phyloP scores from a whole-genome alignment of 1,140 invertebrate genomes.

The Neodiprion lecontei region DNA sequence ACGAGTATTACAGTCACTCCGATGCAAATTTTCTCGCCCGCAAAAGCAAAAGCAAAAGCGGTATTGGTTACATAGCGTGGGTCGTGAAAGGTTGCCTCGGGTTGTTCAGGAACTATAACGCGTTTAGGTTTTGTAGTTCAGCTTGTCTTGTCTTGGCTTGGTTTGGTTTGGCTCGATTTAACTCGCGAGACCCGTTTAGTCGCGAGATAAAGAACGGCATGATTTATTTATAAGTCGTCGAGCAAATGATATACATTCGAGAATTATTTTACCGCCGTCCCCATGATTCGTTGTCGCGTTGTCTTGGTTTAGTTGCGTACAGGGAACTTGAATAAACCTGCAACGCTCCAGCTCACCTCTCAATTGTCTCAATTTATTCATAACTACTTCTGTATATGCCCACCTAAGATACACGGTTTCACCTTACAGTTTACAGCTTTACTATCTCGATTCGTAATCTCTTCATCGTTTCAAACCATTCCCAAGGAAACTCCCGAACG shows the following conservation, averaged over 20 bases:
- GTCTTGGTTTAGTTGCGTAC: too few relatives aligned
- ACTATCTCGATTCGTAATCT: too few relatives aligned
- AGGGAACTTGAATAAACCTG: not conserved
- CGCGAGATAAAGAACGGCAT: not conserved
- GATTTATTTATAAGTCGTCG: slow-evolving; percentile 2
- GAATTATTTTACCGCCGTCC: not conserved
- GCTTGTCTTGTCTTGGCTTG: not conserved
- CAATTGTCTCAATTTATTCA: slow-evolving; percentile 5
- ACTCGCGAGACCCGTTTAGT: not conserved
- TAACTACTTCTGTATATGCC: not conserved
- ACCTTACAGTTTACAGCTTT: too few relatives aligned
- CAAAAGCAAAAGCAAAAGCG: slow-evolving; percentile 7
- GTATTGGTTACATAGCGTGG: slow-evolving; percentile 1
- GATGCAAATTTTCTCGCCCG: not conserved
- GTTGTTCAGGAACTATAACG: not conserved
- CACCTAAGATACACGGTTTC: too few relatives aligned
- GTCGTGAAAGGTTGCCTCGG: not conserved
- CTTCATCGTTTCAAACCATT: too few relatives aligned
- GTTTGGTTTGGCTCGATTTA: not conserved
- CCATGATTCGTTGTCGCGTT: not conserved
- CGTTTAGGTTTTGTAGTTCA: not conserved
- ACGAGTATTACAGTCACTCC: not conserved
- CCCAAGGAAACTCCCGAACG: too few relatives aligned
- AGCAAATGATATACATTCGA: not conserved
- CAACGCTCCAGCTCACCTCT: not conserved